These are phyloP conservation scores for Cyphomyrmex costatus DNA, from an alignment of 1,140 invertebrate genomes.

Conservation along the genomic window DNA sequence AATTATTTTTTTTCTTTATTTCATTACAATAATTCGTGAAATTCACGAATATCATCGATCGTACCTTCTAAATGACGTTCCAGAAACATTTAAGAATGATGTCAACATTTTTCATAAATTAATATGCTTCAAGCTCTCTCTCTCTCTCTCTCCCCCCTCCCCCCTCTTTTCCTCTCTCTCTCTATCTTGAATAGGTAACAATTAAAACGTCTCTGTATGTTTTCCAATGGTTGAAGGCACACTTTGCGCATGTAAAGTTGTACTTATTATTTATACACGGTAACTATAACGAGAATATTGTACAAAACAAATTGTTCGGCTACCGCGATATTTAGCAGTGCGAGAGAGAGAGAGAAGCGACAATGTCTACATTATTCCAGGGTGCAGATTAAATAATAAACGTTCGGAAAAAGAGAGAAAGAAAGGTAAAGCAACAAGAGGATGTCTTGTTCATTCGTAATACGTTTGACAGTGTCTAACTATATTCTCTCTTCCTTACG, in stretches of 20 bases:
- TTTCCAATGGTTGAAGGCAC: background rate
- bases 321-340: background rate
- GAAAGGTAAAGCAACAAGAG: background rate
- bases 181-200: background rate
- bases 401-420: background rate
- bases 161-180: background rate
- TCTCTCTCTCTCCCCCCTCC: background rate
- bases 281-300: constrained; percentile 14
- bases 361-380: constrained; percentile 5
- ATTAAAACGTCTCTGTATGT: background rate
- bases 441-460: constrained; percentile 6
- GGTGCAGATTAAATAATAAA: constrained; percentile 13
- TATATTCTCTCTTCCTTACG: background rate
- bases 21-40: background rate
- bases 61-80: background rate
- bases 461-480: constrained; percentile 9
- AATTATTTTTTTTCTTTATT: background rate
- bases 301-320: constrained; percentile 2
- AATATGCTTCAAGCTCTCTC: background rate
- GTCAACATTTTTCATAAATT: constrained; percentile 39
- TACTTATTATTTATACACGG: constrained; percentile 32
- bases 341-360: too few relatives aligned
- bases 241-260: background rate
- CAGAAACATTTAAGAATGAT: background rate
- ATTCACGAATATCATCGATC: background rate